Conservation (phyloP, 2,113 vertebrate genomes). For the Desmodus rotundus region DNA sequence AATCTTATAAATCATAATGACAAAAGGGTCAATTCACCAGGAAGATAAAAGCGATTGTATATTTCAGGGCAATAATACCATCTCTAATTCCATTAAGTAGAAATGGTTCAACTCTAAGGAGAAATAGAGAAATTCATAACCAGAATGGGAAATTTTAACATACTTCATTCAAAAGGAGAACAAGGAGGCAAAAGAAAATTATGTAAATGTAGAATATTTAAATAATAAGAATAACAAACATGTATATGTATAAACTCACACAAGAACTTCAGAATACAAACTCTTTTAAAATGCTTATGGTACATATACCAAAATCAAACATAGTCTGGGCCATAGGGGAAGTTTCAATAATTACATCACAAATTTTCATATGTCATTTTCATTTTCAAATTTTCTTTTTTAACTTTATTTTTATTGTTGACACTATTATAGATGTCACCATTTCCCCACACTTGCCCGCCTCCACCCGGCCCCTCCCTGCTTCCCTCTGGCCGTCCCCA, state of each 20-base stretch:
- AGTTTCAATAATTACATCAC: not conserved
- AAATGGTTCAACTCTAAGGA: not conserved
- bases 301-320: not conserved
- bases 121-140: not conserved
- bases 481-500: no score
- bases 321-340: not conserved
- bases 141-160: not conserved
- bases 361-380: not conserved
- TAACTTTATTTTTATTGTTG: no score
- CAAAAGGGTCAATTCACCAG: not conserved
- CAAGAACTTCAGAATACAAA: not conserved
- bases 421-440: no score
- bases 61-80: not conserved
- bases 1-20: not conserved
- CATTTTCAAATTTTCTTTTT: not conserved
- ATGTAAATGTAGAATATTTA: not conserved
- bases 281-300: not conserved
- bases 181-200: not conserved
- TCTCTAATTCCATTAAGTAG: not conserved
- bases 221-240: not conserved
- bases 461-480: no score
- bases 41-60: conserved; percentile 9
- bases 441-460: no score
- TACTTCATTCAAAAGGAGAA: not conserved
- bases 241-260: not conserved